Conservation (phyloP, 2,797 vertebrate species). For the Sebastolobus alascanus region DNA sequence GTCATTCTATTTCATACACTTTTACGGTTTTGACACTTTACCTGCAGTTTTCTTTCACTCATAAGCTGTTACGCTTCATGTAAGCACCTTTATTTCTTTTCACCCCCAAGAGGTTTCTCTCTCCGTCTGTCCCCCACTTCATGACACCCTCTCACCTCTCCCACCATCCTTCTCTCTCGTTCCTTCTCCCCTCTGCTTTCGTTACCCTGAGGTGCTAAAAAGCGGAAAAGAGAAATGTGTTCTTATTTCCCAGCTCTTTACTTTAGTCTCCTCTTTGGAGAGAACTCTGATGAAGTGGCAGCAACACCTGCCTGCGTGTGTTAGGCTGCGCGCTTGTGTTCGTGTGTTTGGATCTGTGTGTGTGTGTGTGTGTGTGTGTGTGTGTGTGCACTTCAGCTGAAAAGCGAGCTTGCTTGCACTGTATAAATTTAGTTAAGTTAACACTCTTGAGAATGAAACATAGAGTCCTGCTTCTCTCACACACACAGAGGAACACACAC, state of each 20-base stretch:
- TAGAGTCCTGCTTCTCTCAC: slow-evolving; percentile 27
- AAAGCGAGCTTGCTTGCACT: slow-evolving; percentile 40
- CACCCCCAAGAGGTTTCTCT: slow-evolving; percentile 1
- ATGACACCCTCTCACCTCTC: slow-evolving; percentile 25
- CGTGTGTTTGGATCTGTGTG: background rate
- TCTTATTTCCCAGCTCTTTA: slow-evolving; percentile 35
- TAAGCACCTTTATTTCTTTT: slow-evolving; percentile 2
- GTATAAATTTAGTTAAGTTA: slow-evolving; percentile 62
- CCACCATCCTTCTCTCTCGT: background rate
- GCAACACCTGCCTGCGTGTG: slow-evolving; percentile 47
- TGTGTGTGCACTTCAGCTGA: slow-evolving; percentile 25
- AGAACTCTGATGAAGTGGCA: slow-evolving; percentile 44
- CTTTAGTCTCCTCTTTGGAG: slow-evolving; percentile 31
- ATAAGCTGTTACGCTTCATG: background rate
- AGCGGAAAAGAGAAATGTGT: slow-evolving; percentile 18
- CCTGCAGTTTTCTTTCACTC: background rate
- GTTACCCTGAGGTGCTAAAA: slow-evolving; percentile 29
- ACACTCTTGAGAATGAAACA: slow-evolving; percentile 50
- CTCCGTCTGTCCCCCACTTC: slow-evolving; percentile 1
- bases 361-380: slow-evolving; percentile 5
- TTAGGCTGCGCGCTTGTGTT: background rate
- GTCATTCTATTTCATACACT: background rate
- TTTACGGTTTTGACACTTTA: background rate
- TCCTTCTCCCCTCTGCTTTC: background rate
- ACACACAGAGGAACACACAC: background rate